Evolutionary conservation across 2,113 vertebrate genomes (phyloP), one percentile per base, ranked within the genome.

Genomic region (Collichthys lucidus): DNA sequence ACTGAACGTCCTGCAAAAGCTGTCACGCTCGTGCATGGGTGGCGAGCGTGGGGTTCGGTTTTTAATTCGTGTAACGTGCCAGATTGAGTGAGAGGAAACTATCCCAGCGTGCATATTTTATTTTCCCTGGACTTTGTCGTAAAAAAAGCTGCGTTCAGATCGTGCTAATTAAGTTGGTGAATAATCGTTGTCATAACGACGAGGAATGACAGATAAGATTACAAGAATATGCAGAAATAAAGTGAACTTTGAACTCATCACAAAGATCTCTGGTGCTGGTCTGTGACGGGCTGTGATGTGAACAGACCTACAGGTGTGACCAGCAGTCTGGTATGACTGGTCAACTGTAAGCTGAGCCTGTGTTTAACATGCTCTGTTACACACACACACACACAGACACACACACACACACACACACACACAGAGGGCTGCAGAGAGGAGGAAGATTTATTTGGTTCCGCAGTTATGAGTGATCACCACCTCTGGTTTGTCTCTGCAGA

Each of bases 301-400:
- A 69, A 15, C 1, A 42, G 61, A 81, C 56, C 56, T 14, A 60
- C 74, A 53, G 79, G 63, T 82, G 74, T 15, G 64, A 69, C 69
- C 78, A 29, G 60, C 35, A 47, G 72, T 24, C 59, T 12, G 73
- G n/a, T 46, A 0, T 4, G 69, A 49, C 63, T 24, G 80, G 53
- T 79, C 80, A 35, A 55, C 73, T 74, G 79, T 59, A 2, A 68
- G 68, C 47, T 67, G 40, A 79, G 60, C 42, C 59, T 59, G 76
- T 44, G 66, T 76, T 83, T 83, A 73, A 80, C 68, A 62, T 87
- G 72, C 73, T 73, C 81, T 12, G 73, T 64, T 68, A 74, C 77
- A 53, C 80, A 84, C 77, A 44, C 73, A 77, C 77, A 53, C 80
- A 84, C 77, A 64, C 42, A 44, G 11, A 44, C 42, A 44, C 73